phyloP scores from a whole-genome alignment of 35 echinoderm and acorn worm species.

The Hemicentrotus pulcherrimus region DNA sequence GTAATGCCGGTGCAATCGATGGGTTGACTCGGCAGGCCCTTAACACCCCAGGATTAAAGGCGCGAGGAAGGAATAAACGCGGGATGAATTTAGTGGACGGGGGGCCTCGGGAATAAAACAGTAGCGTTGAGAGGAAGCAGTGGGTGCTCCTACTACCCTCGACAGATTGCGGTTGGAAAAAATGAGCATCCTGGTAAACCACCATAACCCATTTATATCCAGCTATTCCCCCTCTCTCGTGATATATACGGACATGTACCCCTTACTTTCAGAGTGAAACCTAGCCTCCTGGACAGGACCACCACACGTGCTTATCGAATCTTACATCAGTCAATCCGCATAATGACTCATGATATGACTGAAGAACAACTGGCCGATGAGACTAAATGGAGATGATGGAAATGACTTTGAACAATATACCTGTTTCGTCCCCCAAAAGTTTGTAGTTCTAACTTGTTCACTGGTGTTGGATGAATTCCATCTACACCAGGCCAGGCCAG shows the following conservation, averaged over 20 bases:
- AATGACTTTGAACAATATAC: neutral
- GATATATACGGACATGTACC: neutral
- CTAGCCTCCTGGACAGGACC: neutral
- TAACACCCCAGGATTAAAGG: neutral
- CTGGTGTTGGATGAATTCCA: neutral
- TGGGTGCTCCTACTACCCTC: neutral
- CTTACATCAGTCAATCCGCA: neutral
- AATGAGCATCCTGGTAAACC: neutral
- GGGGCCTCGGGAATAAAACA: neutral
- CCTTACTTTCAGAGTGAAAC: neutral
- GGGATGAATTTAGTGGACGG: neutral
- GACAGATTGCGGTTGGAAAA: neutral
- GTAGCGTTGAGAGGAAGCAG: neutral
- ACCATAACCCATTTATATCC: slow-evolving; percentile 3
- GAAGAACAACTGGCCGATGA: neutral
- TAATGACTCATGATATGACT: neutral
- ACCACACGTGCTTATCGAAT: neutral
- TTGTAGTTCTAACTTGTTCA: neutral
- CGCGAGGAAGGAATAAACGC: neutral
- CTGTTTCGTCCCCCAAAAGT: neutral
- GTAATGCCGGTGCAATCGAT: neutral
- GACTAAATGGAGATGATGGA: neutral
- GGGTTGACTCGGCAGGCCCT: neutral
- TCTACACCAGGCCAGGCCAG: neutral
- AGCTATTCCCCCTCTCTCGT: neutral